A percentile compares a stretch with the other conserved stretches of the same genome.
phyloP scores from a whole-genome alignment of 2,113 vertebrate genomes.

The Petroica traversi region DNA sequence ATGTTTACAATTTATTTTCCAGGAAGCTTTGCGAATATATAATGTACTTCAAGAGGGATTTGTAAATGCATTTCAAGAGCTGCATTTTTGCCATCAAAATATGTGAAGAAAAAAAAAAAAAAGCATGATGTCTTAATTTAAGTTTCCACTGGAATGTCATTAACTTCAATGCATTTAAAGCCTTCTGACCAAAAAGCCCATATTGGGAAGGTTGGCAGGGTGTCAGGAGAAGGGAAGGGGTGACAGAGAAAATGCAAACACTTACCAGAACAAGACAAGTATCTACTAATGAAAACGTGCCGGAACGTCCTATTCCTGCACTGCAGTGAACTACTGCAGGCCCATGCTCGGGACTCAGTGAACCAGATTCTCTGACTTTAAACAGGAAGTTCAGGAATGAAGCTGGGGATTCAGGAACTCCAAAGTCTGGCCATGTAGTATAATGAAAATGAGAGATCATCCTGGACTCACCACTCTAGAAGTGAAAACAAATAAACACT shows the following conservation, averaged over 20 bases:
- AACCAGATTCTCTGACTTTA: conserved; percentile 92
- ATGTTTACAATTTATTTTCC: background rate
- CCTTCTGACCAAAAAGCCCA: background rate
- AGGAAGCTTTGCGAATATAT: background rate
- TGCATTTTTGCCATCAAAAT: background rate
- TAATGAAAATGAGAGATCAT: conserved; percentile 97
- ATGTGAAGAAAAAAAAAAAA: background rate
- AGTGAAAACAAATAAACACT: conserved; percentile 48
- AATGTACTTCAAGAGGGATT: background rate
- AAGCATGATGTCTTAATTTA: background rate
- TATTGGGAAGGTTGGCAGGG: background rate
- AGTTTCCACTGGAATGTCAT: background rate
- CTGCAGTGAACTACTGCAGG: conserved; percentile 94
- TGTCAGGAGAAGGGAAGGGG: background rate
- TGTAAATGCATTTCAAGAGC: background rate
- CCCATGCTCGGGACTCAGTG: conserved; percentile 82
- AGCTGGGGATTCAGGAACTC: conserved; percentile 95
- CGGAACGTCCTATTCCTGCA: conserved; percentile 94
- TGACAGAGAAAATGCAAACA: background rate
- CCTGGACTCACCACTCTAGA: conserved; percentile 87
- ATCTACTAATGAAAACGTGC: conserved; percentile 94
- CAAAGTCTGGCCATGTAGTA: conserved; percentile 99
- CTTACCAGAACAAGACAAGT: conserved; percentile 95
- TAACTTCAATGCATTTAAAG: background rate
- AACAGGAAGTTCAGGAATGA: conserved; percentile 97